Base-by-base conservation (phyloP, 2,113 vertebrate species). In the Callopanchax toddi region DNA sequence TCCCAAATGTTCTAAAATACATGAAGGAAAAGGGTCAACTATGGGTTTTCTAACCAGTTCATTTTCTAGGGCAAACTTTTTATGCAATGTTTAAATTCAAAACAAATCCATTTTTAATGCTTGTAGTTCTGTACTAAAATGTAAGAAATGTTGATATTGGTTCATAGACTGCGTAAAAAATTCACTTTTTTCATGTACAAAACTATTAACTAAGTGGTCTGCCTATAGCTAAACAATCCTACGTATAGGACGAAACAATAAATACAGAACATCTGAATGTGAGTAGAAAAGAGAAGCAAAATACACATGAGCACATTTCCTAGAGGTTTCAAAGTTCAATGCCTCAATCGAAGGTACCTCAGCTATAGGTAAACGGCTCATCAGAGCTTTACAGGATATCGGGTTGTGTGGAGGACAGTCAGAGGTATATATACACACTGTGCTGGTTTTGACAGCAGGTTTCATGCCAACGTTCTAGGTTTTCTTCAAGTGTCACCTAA, bases 361-460 rank as follows among this genome's bases (percentile, higher is more conserved):
- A 58, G 48, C 44, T 50, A 53, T 8, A 75, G 66, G 42, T 46
- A 37, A 82, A 76, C 37, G 55, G 40, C 67, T 81, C 29, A 75
- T 77, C 52, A 42, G 74, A 79, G 74, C 71, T 66, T 69, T 57
- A 23, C 23, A 72, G 44, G 52, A 61, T 44, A 59, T 10, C 48
- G 70, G 66, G 71, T 79, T 75, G 45, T 62, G 40, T 71, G 36
- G 53, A 74, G 39, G 58, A 61, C 29, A 48, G 10, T 9, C 65
- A 60, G 81, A 86, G 81, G 85, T 82, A 83, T 81, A 32, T 8
- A 73, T 73, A 60, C 67, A 75, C 65, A 86, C 55, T 73, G 67
- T 83, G 66, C 72, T 72, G 81, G 68, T 79, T 81, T 71, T 59
- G 67, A 76, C 86, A 89, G 86, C 81, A 86, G 79, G 26, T 78